phyloP scores from a whole-genome alignment of 2,113 vertebrate species.

The Jaculus jaculus region DNA sequence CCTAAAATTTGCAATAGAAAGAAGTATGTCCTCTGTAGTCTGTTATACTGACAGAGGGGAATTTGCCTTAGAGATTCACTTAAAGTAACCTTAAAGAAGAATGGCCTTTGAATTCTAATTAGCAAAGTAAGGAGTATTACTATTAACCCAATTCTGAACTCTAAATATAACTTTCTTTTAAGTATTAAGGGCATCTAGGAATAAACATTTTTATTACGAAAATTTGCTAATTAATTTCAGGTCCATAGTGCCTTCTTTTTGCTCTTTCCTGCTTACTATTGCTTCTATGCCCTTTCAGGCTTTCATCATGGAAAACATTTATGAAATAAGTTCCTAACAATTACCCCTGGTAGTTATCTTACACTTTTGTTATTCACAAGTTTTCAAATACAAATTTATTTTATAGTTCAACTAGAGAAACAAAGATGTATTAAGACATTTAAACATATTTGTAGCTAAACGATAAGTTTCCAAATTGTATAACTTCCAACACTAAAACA shows the following conservation, averaged over 20 bases:
- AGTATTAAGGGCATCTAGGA: background rate
- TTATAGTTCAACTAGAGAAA: background rate
- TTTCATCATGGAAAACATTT: background rate
- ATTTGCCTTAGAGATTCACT: background rate
- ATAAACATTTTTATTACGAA: constrained; percentile 20
- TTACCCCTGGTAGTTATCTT: background rate
- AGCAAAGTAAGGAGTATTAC: background rate
- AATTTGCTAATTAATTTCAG: constrained; percentile 3
- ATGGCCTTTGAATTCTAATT: background rate
- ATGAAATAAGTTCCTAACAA: background rate
- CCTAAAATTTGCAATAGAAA: background rate
- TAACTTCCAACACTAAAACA: background rate
- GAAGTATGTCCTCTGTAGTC: background rate
- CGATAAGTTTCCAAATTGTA: background rate
- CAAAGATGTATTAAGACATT: background rate
- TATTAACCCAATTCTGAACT: constrained; percentile 30
- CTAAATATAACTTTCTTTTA: constrained; percentile 29
- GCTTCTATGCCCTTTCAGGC: background rate
- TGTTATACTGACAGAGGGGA: background rate
- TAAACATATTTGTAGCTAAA: background rate
- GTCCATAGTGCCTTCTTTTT: background rate
- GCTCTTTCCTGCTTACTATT: background rate
- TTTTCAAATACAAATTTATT: background rate
- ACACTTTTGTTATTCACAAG: background rate
- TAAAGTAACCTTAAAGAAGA: background rate